Percentiles rank a stretch among this genome's conserved stretches.
Evolutionary conservation across 53 echinoderm and acorn worm species (phyloP).

Genomic region (Zoroaster sp.): DNA sequence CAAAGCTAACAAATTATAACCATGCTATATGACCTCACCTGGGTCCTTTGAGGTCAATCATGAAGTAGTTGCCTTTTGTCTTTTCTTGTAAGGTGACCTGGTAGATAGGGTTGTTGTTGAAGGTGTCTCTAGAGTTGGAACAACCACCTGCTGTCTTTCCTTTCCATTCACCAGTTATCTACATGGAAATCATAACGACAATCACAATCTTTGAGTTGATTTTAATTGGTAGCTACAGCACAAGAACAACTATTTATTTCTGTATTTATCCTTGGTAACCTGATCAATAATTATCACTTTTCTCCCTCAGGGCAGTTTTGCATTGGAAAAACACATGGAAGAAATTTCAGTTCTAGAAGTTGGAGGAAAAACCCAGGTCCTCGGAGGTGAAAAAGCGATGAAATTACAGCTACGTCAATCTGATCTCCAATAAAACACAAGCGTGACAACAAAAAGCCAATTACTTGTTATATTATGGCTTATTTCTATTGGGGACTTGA

Average conservation of each 20-base stretch:
- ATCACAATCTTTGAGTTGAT: not conserved
- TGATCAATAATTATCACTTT: too few relatives aligned
- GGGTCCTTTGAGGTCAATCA: conserved; percentile 96
- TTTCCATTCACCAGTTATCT: conserved; percentile 98
- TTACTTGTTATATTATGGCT: too few relatives aligned
- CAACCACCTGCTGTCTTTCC: conserved; percentile 89
- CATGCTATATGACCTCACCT: conserved; percentile 60
- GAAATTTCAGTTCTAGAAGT: too few relatives aligned
- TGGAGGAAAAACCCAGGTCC: not conserved
- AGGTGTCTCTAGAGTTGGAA: conserved; percentile 76
- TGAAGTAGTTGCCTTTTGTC: conserved; percentile 71
- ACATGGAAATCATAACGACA: not conserved
- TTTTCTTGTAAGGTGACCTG: conserved; percentile 84
- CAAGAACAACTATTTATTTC: not conserved
- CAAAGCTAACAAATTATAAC: too few relatives aligned
- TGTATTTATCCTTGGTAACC: too few relatives aligned
- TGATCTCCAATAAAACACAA: too few relatives aligned
- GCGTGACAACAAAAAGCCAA: too few relatives aligned
- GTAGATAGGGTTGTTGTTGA: conserved; percentile 86
- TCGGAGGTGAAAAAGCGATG: too few relatives aligned
- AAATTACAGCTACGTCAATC: too few relatives aligned
- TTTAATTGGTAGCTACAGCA: not conserved
- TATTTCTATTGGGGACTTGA: too few relatives aligned
- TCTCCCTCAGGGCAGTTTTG: too few relatives aligned
- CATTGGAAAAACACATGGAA: not conserved